A percentile compares a stretch with the other conserved stretches of the same genome.
Conservation (phyloP, 2,797 vertebrate genomes). For the Brotula barbata region DNA sequence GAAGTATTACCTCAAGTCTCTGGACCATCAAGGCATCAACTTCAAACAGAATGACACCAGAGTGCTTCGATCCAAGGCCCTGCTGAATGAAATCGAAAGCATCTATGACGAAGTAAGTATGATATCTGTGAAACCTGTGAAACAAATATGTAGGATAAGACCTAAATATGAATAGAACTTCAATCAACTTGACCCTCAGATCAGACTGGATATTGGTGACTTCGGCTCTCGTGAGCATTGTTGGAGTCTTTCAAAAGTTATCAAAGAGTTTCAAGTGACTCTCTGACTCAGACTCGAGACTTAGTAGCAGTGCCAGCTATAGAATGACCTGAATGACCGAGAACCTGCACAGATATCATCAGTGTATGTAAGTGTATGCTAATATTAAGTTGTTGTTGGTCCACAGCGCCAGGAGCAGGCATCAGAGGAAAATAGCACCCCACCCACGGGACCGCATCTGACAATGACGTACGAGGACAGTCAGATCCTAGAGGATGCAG, state of each 20-base stretch:
- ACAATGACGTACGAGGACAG: constrained; percentile 92
- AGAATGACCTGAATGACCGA: no score
- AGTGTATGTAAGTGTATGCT: background rate
- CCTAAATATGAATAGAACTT: background rate
- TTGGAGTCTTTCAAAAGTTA: no score
- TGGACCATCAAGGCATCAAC: constrained; percentile 99
- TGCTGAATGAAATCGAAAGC: constrained; percentile 97
- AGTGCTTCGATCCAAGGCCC: constrained; percentile 95
- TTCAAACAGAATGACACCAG: constrained; percentile 99
- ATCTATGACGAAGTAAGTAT: constrained; percentile 93
- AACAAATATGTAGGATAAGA: no score
- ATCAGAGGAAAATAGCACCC: constrained; percentile 86
- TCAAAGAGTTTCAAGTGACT: no score
- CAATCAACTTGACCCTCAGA: no score
- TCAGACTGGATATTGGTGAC: no score
- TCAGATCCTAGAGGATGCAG: constrained; percentile 95
- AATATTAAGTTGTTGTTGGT: background rate
- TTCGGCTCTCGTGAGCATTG: no score
- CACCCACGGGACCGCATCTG: constrained; percentile 88
- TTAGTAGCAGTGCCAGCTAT: no score
- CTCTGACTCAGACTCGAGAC: no score
- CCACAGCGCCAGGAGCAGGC: constrained; percentile 92
- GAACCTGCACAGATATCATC: no score
- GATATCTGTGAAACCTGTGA: no score
- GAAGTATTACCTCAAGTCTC: constrained; percentile 99